A percentile compares a stretch with the other conserved stretches of the same genome.
phyloP scores from a whole-genome alignment of 2,797 vertebrate species.

The Urocyon cinereoargenteus region DNA sequence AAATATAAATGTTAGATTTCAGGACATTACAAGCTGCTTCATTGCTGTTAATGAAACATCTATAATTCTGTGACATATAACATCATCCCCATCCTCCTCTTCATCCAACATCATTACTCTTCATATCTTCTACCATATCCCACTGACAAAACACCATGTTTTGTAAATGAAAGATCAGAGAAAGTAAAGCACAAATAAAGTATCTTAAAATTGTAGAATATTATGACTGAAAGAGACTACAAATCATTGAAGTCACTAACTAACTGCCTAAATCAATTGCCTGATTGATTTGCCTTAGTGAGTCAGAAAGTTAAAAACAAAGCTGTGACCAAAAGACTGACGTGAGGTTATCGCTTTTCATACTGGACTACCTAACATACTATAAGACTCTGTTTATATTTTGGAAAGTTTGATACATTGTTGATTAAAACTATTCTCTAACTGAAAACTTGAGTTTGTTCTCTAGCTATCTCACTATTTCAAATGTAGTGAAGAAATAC shows the following conservation, averaged over 20 bases:
- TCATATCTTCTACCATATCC: background rate
- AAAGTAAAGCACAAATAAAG: slow-evolving; percentile 16
- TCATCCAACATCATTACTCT: background rate
- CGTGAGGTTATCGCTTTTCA: background rate
- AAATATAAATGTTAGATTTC: background rate
- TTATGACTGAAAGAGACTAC: background rate
- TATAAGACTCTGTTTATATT: background rate
- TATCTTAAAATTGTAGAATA: background rate
- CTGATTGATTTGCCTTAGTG: background rate
- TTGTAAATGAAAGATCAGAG: background rate
- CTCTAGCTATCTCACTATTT: background rate
- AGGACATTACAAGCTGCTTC: background rate
- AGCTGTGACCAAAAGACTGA: background rate
- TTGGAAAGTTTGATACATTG: background rate
- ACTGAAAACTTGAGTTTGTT: background rate
- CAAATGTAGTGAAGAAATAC: background rate
- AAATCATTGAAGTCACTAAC: background rate
- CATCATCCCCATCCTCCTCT: background rate
- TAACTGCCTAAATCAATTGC: too few relatives aligned
- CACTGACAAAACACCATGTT: background rate
- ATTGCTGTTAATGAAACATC: background rate
- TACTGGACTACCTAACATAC: background rate
- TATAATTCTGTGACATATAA: background rate
- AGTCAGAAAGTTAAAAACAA: slow-evolving; percentile 15
- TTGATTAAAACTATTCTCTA: background rate